Base-by-base conservation (phyloP, 2,113 vertebrate genomes). In the Mustelus asterias region DNA sequence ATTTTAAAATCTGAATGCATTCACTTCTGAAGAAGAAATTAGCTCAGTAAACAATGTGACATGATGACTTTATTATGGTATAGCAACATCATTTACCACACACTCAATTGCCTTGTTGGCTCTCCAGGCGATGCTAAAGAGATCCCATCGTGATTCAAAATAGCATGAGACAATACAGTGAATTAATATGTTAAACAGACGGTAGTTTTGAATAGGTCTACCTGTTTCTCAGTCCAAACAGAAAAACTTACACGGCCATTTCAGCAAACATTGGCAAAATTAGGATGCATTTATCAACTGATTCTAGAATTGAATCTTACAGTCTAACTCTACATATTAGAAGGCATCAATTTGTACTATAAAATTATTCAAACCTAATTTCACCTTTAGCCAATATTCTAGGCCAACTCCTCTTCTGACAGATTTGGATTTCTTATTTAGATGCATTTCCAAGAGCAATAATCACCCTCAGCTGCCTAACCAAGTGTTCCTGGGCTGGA, bases 101-200 rank as follows among this genome's bases (percentile, higher is more conserved):
- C 88, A 60, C 88, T 33, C 29, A 58, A 60, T 60, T 83, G 80
- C 80, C 16, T 90, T 90, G 29, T 63, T 90, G 88, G 26, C 60
- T 90, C 88, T 90, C 54, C 88, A 63, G 86, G 86, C 24, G 3
- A 89, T 89, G 48, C 48, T 88, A 88, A 88, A 89, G 86, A 89
- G 10, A 29, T 89, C 24, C 11, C 24, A 63, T n/a, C 3, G 11
- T 33, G 54, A 60, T 90, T 60, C 88, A 58, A 90, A 90, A 90
- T 16, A 90, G 29, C 54, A 33, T 60, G 54, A 90, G 88, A 33
- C 26, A 58, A 58, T 33, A 13, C 20, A 90, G 26, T 90, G 13
- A 90, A 90, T 33, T 58, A 90, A 60, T 88, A 88, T 90, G 54
- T 33, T 90, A 90, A 90, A 60, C 54, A 7, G 4, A 90, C 54